Base-by-base conservation (phyloP, 2,888 invertebrate genomes). In the Thera britannica region DNA sequence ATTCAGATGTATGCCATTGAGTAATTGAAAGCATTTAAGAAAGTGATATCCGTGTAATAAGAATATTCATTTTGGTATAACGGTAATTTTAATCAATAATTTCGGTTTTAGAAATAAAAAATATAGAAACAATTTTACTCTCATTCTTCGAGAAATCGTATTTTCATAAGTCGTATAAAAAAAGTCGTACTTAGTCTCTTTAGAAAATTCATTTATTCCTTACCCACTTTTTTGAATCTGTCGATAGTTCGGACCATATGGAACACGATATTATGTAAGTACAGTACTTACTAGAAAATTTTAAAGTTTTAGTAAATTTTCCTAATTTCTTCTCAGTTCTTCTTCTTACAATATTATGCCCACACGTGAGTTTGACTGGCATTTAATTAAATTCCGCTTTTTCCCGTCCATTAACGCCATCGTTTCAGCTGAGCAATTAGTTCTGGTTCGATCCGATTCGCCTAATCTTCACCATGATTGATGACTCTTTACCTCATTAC, bases 361-460 rank as follows among this genome's bases (percentile, higher is more conserved):
- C 12, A 38, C 55, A 46, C 23, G 48, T 56, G 11, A 74, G 57
- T 78, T 80, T 79, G 78, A 78, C 80, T 81, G 79, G 81, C 81
- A 81, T 88, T 86, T 85, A 86, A 83, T 85, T 84, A 79, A 76
- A 79, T 84, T 83, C 80, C 82, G 80, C 84, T 88, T 86, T 84
- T 89, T 86, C 81, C 80, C 80, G 80, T 75, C 82, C 84, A 88
- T 88, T 87, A 84, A 74, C 78, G 82, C 82, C 83, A 88, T 88
- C 88, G 86, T 84, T 86, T 85, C 80, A 79, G 79, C 83, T 80
- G 79, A 82, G 89, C 88, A 88, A 91, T 91, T 91, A 90, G 87
- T 81, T 82, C 76, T 75, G 83, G 82, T 81, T 81, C 76, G 81
- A 84, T 83, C 79, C 76, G 76, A 75, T 74, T 73, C 79, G 75